These are phyloP conservation scores for Morpho deidamia DNA, from an alignment of 2,888 invertebrate species.

Conservation along the genomic window DNA sequence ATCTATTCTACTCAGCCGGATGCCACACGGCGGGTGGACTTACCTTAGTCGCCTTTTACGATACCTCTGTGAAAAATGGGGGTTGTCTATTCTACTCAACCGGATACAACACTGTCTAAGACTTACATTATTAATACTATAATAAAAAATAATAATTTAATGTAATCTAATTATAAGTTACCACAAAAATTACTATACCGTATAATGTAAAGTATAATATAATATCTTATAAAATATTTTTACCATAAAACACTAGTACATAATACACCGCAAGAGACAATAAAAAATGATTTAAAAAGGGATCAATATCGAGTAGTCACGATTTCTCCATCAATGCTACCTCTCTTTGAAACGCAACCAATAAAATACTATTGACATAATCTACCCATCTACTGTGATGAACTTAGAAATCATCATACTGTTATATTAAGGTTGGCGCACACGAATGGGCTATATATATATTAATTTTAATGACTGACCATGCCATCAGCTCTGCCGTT, in stretches of 20 bases:
- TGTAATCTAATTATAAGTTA: no score
- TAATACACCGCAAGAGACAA: not conserved
- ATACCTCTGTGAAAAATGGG: no score
- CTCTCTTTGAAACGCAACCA: constrained; percentile 28
- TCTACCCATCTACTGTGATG: constrained; percentile 31
- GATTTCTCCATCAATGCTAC: constrained; percentile 37
- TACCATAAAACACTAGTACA: not conserved
- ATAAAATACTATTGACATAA: constrained; percentile 39
- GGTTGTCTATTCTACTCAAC: no score
- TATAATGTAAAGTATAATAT: no score
- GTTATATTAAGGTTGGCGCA: constrained; percentile 11
- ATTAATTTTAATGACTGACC: not conserved
- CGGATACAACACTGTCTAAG: no score
- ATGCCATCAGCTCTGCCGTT: no score
- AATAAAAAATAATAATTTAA: no score
- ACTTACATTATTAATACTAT: no score
- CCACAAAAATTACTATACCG: no score
- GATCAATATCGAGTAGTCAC: constrained; percentile 41
- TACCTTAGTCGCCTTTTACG: no score
- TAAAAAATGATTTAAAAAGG: constrained; percentile 34
- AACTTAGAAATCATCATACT: constrained; percentile 23
- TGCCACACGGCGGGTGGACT: no score
- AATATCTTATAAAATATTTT: not conserved
- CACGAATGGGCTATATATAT: not conserved
- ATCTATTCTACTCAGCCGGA: no score